Percentiles rank a stretch among this genome's conserved stretches.
These are phyloP conservation scores for Lypha dubia DNA, from an alignment of 2,888 invertebrate species.

Conservation along the genomic window DNA sequence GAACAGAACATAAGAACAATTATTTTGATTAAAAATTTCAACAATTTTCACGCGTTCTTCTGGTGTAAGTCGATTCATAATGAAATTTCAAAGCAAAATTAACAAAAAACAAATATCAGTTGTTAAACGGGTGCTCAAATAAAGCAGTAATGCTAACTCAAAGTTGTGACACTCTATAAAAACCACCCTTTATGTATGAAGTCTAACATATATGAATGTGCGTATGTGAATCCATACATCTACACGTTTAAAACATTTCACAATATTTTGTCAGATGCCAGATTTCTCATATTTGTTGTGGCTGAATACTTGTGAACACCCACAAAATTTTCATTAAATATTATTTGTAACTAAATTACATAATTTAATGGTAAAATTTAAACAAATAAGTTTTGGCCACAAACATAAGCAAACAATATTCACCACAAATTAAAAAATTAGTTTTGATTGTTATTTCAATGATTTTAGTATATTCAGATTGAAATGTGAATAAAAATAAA, in stretches of 20 bases:
- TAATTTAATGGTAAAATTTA: background rate
- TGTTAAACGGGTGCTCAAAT: too few species aligned
- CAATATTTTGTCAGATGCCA: constrained; percentile 67
- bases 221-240: background rate
- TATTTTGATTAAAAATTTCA: too few species aligned
- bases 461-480: constrained; percentile 36
- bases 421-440: constrained; percentile 55
- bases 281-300: constrained; percentile 64
- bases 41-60: too few species aligned
- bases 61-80: too few species aligned
- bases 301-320: constrained; percentile 43
- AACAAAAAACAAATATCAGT: too few species aligned
- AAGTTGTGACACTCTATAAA: too few species aligned
- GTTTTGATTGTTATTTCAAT: constrained; percentile 47
- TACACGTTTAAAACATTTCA: background rate
- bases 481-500: background rate
- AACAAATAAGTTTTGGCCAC: constrained; percentile 43
- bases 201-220: background rate
- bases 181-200: too few species aligned
- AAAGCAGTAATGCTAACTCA: too few species aligned
- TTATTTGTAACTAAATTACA: too few species aligned
- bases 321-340: constrained; percentile 20
- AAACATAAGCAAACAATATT: constrained; percentile 52
- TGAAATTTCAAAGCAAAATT: too few species aligned
- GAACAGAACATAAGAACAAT: too few species aligned